These are phyloP conservation scores for Varanus komodoensis DNA, from an alignment of 2,113 vertebrate species.

Conservation along the genomic window DNA sequence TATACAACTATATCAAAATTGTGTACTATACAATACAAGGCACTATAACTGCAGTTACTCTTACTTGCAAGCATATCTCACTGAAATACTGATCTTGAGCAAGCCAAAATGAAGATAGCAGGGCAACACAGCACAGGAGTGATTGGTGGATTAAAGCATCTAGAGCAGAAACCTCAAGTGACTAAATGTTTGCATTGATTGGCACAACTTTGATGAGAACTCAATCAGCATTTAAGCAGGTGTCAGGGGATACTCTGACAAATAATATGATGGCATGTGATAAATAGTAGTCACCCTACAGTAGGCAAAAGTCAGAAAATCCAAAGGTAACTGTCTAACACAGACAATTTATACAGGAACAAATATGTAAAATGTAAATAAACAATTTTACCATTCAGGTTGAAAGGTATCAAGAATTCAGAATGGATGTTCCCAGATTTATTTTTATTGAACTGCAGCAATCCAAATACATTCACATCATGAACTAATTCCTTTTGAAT, in stretches of 20 bases:
- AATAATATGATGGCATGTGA: slow-evolving; percentile 13
- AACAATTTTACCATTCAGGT: slow-evolving; percentile 20
- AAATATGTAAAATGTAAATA: slow-evolving; percentile 41
- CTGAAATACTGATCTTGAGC: neutral
- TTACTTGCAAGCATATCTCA: slow-evolving; percentile 3
- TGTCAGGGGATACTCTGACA: slow-evolving; percentile 11
- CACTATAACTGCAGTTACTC: neutral
- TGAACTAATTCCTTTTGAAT: slow-evolving; percentile 78
- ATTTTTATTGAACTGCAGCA: slow-evolving; percentile 60
- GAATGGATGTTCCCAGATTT: slow-evolving; percentile 40
- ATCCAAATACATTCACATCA: slow-evolving; percentile 79
- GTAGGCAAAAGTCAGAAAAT: neutral
- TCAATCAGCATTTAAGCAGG: slow-evolving; percentile 16
- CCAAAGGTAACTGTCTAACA: neutral
- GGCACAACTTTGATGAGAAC: slow-evolving; percentile 16
- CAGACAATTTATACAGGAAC: neutral
- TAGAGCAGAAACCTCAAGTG: neutral
- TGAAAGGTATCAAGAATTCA: slow-evolving; percentile 34
- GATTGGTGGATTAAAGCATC: neutral
- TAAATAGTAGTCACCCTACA: neutral
- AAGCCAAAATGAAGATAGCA: neutral
- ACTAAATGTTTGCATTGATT: slow-evolving; percentile 20
- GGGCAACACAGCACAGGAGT: neutral
- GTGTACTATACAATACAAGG: neutral
- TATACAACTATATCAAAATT: neutral